A percentile compares a stretch with the other conserved stretches of the same genome.
Evolutionary conservation across 2,888 invertebrate genomes (phyloP).

Genomic region (Coenonympha arcania): DNA sequence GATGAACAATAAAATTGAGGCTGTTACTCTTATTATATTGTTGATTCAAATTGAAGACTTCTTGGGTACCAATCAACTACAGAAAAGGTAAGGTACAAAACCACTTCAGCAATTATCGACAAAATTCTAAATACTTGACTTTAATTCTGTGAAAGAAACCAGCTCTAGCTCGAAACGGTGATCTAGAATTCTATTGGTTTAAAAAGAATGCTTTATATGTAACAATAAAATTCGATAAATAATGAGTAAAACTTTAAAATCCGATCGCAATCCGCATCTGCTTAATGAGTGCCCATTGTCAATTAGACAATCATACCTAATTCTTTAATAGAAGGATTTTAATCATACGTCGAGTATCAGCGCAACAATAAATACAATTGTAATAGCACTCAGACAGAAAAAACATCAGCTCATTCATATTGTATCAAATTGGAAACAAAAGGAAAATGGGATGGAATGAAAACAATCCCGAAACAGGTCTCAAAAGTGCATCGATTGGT

Average conservation of each 20-base stretch:
- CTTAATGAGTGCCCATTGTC: slow-evolving; percentile 13
- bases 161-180: too few relatives aligned
- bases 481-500: slow-evolving; percentile 42
- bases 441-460: slow-evolving; percentile 37
- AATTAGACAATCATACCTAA: slow-evolving; percentile 26
- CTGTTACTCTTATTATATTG: too few relatives aligned
- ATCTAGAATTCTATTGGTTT: too few relatives aligned
- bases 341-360: slow-evolving; percentile 31
- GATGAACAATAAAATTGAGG: too few relatives aligned
- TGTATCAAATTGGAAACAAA: slow-evolving; percentile 38
- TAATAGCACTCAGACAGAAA: slow-evolving; percentile 40
- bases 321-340: slow-evolving; percentile 30
- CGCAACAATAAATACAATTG: slow-evolving; percentile 34
- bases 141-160: too few relatives aligned
- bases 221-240: too few relatives aligned
- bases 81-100: too few relatives aligned
- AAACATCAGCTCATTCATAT: slow-evolving; percentile 35
- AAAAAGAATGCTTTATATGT: too few relatives aligned
- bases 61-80: too few relatives aligned
- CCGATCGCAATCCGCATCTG: neutral
- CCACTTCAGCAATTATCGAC: too few relatives aligned
- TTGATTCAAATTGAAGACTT: too few relatives aligned
- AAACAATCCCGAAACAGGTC: slow-evolving; percentile 37
- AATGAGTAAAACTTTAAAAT: neutral
- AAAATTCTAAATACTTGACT: too few relatives aligned